Base-by-base conservation (phyloP, 1,140 invertebrate genomes). In the Zeugodacus cucurbitae region DNA sequence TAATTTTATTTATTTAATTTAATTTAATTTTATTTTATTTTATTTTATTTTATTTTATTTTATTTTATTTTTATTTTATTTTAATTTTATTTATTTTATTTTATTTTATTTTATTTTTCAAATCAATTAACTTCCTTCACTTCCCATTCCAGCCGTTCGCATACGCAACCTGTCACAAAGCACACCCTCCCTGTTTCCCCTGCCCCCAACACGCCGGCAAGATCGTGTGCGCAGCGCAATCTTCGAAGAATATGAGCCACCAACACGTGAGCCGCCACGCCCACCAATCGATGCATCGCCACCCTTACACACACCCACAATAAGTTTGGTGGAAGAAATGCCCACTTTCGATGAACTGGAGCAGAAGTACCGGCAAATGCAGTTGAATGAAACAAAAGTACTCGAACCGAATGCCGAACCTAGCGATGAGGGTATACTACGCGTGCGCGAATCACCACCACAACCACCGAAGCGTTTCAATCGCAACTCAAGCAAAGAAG, bases 261-360 rank as follows among this genome's bases (percentile, higher is more conserved):
- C 91, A 0, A 91, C 91, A 17, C 90, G 91, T 2, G 86, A 91
- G 37, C 91, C 91, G 17, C 91, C 91, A 11, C 41, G 89, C 57
- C 91, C 91, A n/a, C 91, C 91, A 11, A 17, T 34, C 41, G 41
- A 82, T 3, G 4, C 34, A n/a, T 20, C 34, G 37, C 11, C 3
- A 14, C 20, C 2, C 5, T 22, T 8, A 17, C 44, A 11, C 1
- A 89, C 89, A n/a, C 70, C 87, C 34, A 70, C 59, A 0, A 86
- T 86, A 11, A 89, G 90, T n/a, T 70, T 91, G 74, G 90, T 90
- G 8, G 92, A 92, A 20, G 74, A 82, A 48, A 82, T 82, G 29
- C 90, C 91, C 4, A 90, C 91, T 6, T 92, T 92, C 8, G 89
- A 92, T 88, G 91, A 92, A 54, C 90, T 92, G 26, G 91, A 91